These are phyloP conservation scores for Melanaphis sacchari DNA, from an alignment of 1,140 invertebrate species.

Conservation along the genomic window DNA sequence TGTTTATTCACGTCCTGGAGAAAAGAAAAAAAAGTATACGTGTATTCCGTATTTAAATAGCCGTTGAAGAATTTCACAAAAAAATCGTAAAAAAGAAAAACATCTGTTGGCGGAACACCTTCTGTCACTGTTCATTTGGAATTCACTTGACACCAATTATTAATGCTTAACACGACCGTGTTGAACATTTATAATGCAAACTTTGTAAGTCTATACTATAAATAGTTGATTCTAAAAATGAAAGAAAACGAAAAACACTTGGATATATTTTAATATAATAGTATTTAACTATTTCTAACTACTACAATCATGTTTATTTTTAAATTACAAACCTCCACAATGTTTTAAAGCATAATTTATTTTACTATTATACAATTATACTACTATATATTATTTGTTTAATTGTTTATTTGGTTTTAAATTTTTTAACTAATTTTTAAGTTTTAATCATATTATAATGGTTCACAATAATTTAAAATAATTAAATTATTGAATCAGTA, in stretches of 20 bases:
- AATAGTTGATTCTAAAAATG: neutral
- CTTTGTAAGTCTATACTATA: neutral
- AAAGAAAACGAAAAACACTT: neutral
- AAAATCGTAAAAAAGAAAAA: conserved; percentile 44
- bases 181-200: conserved; percentile 4
- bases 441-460: neutral
- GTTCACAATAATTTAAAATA: neutral
- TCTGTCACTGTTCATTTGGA: conserved; percentile 40
- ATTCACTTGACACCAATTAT: conserved; percentile 51
- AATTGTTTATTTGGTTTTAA: neutral
- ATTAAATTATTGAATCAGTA: neutral
- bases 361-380: neutral
- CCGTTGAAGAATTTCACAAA: conserved; percentile 35
- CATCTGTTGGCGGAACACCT: conserved; percentile 53
- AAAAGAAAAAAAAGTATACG: neutral
- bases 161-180: conserved; percentile 25
- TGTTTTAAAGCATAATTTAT: neutral
- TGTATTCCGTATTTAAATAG: neutral
- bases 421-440: neutral
- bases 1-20: conserved; percentile 41
- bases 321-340: neutral
- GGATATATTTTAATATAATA: neutral
- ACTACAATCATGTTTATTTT: neutral
- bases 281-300: neutral
- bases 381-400: neutral